Percentiles rank a stretch among this genome's conserved stretches.
Evolutionary conservation across 2,888 invertebrate species (phyloP).

Genomic region (Sesia apiformis): DNA sequence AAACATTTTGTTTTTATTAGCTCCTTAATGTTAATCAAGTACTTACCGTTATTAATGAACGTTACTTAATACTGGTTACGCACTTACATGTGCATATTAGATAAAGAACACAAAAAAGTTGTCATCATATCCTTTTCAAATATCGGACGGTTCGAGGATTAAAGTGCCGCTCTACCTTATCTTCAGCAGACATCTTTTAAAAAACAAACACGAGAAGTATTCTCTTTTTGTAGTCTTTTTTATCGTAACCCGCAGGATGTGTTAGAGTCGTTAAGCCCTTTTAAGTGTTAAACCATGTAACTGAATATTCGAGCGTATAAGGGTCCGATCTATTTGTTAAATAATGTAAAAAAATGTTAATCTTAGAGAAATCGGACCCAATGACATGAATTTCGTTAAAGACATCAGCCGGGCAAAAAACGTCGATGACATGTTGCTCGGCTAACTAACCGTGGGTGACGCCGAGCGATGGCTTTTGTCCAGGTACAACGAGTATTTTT

Average conservation of each 20-base stretch:
- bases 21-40: too few relatives aligned
- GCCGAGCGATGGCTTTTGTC: conserved; percentile 35
- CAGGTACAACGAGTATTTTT: conserved; percentile 46
- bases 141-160: conserved; percentile 69
- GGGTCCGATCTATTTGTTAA: conserved; percentile 73
- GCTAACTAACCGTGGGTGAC: conserved; percentile 49
- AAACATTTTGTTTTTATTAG: too few relatives aligned
- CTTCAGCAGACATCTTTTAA: conserved; percentile 72
- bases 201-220: conserved; percentile 72
- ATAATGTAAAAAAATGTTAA: conserved; percentile 65
- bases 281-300: conserved; percentile 76
- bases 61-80: conserved; percentile 23
- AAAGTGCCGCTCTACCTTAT: conserved; percentile 71
- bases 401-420: conserved; percentile 67
- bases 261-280: conserved; percentile 75
- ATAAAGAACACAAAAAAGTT: conserved; percentile 66
- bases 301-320: conserved; percentile 72
- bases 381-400: conserved; percentile 72
- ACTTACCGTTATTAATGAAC: not conserved
- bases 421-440: conserved; percentile 59
- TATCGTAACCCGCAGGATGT: conserved; percentile 75
- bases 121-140: conserved; percentile 75
- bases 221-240: conserved; percentile 70
- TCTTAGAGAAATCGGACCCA: conserved; percentile 70
- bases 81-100: conserved; percentile 49